Evolutionary conservation across 2,797 vertebrate species (phyloP), one percentile per base, ranked within the genome.

Genomic region (Glyptemys insculpta): DNA sequence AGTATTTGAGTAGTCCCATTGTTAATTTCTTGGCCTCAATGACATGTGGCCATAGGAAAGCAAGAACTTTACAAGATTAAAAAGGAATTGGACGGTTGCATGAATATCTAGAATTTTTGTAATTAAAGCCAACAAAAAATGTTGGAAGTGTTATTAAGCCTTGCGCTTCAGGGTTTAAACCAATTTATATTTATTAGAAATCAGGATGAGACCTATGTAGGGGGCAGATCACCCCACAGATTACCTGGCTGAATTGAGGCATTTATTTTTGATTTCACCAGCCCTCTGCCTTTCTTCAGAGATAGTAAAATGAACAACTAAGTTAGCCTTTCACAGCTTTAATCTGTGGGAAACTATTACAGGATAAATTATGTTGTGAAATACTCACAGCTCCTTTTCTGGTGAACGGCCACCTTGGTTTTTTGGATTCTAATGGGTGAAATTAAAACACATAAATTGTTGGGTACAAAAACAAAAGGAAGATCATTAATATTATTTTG

Each of bases 331-430:
- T 68, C 82, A 76, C 23, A 76, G 72, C 81, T 62, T 74, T 90
- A 52, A 62, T 86, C 53, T 62, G 41, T 44, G 68, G 49, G 87
- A 96, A 37, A 52, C 50, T 76, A 59, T 90, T 83, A 85, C 78
- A 7, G 16, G 4, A n/a, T 91, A 85, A 94, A 52, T 16, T 59
- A 83, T 83, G 78, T 49, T 8, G 5, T 21, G 8, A 47, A 93
- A 94, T 97, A 99, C 99, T 98, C 97, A 99, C 99, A 74, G 97
- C 97, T 97, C 97, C 98, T 95, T 98, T 99, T 91, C 98, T 99
- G 50, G 98, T 98, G 96, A 99, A 99, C 49, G 99, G 99, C 99
- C 99, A 99, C 97, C 99, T 99, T 87, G 98, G 97, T 94, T 99
- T 99, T 98, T 99, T 99, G n/a, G 98, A 98, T 96, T 99, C 99